These are phyloP conservation scores for Eucera pruinosa DNA, from an alignment of 2,888 invertebrate species.

Conservation along the genomic window DNA sequence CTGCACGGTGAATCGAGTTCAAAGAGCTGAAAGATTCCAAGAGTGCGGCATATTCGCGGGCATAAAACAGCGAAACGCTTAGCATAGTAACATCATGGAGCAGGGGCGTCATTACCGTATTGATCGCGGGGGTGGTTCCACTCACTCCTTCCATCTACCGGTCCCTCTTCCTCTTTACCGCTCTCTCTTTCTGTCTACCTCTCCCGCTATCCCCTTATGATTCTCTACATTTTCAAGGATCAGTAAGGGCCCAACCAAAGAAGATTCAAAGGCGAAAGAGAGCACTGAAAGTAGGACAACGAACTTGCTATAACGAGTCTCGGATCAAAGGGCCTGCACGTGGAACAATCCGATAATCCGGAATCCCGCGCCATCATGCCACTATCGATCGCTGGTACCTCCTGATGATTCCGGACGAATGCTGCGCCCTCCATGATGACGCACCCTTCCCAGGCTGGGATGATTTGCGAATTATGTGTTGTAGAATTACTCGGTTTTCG, in stretches of 20 bases:
- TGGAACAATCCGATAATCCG: conserved; percentile 55
- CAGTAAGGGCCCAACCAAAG: conserved; percentile 43
- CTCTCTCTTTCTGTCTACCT: conserved; percentile 6
- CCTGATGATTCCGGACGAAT: conserved; percentile 40
- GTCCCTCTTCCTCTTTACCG: conserved; percentile 19
- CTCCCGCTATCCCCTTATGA: conserved; percentile 8
- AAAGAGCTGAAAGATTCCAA: conserved; percentile 56
- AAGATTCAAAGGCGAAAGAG: conserved; percentile 56
- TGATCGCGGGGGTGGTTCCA: conserved; percentile 70
- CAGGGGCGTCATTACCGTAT: conserved; percentile 75
- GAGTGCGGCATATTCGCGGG: conserved; percentile 59
- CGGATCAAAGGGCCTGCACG: conserved; percentile 63
- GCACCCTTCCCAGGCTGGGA: neutral
- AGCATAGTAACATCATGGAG: conserved; percentile 70
- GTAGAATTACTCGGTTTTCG: neutral
- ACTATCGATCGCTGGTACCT: conserved; percentile 47
- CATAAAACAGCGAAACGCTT: conserved; percentile 75
- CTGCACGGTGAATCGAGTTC: conserved; percentile 50
- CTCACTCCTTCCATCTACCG: conserved; percentile 16
- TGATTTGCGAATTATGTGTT: conserved; percentile 3
- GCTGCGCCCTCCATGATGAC: conserved; percentile 41
- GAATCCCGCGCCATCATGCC: conserved; percentile 54
- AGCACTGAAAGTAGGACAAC: conserved; percentile 73
- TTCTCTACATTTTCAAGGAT: conserved; percentile 32
- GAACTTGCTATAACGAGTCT: conserved; percentile 67